phyloP scores from a whole-genome alignment of 2,113 vertebrate species.

The Halcyon senegalensis region DNA sequence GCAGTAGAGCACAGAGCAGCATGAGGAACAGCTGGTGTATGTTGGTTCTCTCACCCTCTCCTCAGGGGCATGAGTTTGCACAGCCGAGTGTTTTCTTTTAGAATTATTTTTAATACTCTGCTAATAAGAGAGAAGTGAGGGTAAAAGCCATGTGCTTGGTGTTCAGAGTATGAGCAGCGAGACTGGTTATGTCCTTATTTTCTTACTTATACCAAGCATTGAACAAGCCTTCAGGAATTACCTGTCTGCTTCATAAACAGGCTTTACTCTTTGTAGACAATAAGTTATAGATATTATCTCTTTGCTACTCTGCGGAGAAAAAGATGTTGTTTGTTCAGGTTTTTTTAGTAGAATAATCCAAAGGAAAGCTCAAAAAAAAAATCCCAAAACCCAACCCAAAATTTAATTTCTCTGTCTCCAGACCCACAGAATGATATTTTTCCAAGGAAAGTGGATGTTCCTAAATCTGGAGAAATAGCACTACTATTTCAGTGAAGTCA shows the following conservation, averaged over 20 bases:
- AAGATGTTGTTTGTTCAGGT: not conserved
- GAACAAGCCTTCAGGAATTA: not conserved
- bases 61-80: not conserved
- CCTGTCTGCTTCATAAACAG: not conserved
- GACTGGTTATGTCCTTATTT: not conserved
- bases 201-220: not conserved
- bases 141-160: not conserved
- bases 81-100: conserved; percentile 2
- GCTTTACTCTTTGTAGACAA: not conserved
- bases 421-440: not conserved
- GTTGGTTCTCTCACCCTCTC: conserved; percentile 19
- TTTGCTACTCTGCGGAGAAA: not conserved
- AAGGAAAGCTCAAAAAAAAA: not conserved
- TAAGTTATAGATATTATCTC: not conserved
- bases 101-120: conserved; percentile 38
- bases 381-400: not conserved
- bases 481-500: not conserved
- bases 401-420: not conserved
- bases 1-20: not conserved
- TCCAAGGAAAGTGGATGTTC: not conserved
- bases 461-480: not conserved
- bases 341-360: not conserved
- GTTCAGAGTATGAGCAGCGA: not conserved
- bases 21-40: conserved; percentile 6
- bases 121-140: not conserved